These are phyloP conservation scores for Hypothenemus hampei DNA, from an alignment of 1,140 invertebrate genomes.

Conservation along the genomic window DNA sequence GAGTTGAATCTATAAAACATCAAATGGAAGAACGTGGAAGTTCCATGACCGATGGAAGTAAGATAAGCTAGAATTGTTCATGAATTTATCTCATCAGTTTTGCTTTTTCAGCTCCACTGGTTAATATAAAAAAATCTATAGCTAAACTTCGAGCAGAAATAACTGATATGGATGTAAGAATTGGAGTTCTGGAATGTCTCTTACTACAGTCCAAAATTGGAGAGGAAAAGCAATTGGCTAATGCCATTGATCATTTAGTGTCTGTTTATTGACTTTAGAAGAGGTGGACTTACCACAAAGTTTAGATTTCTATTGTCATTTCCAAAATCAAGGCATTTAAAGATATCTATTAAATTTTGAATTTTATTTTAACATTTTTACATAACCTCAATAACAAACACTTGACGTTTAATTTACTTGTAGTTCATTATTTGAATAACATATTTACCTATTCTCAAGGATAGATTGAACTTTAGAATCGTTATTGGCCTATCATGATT, in stretches of 20 bases:
- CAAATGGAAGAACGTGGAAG: conserved; percentile 89
- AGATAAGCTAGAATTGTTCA: conserved; percentile 38
- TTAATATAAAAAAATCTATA: conserved; percentile 85
- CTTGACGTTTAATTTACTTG: neutral
- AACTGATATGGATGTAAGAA: conserved; percentile 84
- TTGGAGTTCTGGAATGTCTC: conserved; percentile 68
- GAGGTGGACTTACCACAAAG: neutral
- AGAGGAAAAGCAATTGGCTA: conserved; percentile 41
- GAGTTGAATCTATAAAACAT: conserved; percentile 82
- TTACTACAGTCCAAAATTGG: conserved; percentile 42
- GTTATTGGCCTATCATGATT: too few species aligned
- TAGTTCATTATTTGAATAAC: neutral
- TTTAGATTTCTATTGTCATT: neutral
- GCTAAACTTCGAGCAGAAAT: conserved; percentile 81
- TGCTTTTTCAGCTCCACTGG: conserved; percentile 67
- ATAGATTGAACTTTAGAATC: too few species aligned
- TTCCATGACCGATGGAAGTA: conserved; percentile 89
- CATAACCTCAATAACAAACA: neutral
- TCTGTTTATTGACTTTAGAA: conserved; percentile 30
- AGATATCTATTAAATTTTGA: neutral
- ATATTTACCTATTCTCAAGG: neutral
- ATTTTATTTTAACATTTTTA: neutral
- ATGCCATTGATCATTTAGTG: conserved; percentile 38
- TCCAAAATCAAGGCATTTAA: neutral
- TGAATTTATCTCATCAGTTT: neutral